These are phyloP conservation scores for Lepidurus apus DNA, from an alignment of 1,140 invertebrate species.

Conservation along the genomic window DNA sequence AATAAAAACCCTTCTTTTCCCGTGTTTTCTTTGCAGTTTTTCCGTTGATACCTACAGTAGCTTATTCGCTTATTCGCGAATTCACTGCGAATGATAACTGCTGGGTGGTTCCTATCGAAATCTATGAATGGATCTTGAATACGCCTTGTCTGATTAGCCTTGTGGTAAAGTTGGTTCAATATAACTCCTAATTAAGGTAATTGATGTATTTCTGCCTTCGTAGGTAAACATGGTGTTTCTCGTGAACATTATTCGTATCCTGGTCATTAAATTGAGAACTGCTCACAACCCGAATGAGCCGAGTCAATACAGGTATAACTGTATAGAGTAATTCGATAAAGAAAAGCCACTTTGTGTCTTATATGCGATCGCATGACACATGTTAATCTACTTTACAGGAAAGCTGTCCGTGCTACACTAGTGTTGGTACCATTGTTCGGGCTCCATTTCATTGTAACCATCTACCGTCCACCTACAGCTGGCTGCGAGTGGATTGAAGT, in stretches of 20 bases:
- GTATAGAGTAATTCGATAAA: background rate
- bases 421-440: conserved; percentile 56
- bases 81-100: conserved; percentile 42
- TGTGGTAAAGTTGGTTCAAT: conserved; percentile 43
- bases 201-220: conserved; percentile 33
- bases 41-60: conserved; percentile 45
- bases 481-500: conserved; percentile 43
- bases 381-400: conserved; percentile 43
- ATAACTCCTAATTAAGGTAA: background rate
- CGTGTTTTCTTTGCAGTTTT: conserved; percentile 43
- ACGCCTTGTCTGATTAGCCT: conserved; percentile 49
- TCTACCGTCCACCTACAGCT: conserved; percentile 46
- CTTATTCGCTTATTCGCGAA: conserved; percentile 45
- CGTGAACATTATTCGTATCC: conserved; percentile 51
- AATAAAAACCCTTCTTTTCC: background rate
- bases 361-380: background rate
- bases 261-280: conserved; percentile 51
- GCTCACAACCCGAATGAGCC: conserved; percentile 50
- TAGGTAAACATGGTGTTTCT: conserved; percentile 53
- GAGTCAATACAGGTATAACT: conserved; percentile 53
- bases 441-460: conserved; percentile 52
- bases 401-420: conserved; percentile 53
- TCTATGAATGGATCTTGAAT: conserved; percentile 50
- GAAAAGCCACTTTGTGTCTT: conserved; percentile 9
- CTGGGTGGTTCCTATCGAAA: conserved; percentile 47